Conservation (phyloP, 2,888 invertebrate species). For the Clanis bilineata region DNA sequence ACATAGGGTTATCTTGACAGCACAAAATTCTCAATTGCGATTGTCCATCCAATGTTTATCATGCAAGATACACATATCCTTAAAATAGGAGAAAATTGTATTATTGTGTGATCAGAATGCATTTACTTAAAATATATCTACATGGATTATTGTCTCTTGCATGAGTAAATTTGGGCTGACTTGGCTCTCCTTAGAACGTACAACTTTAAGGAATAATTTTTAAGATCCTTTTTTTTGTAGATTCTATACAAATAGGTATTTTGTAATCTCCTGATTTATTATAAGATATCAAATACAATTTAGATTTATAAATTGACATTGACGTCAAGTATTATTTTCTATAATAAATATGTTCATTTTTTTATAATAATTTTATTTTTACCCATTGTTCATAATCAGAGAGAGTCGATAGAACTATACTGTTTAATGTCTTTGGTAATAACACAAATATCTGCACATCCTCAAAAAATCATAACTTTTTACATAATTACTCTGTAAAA, state of each 20-base stretch:
- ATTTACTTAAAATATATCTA: constrained; percentile 43
- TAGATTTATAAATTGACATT: constrained; percentile 67
- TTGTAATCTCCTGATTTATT: constrained; percentile 77
- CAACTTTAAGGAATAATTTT: constrained; percentile 77
- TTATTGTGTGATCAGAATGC: constrained; percentile 54
- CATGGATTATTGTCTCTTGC: constrained; percentile 40
- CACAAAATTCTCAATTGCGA: constrained; percentile 68
- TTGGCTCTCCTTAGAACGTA: constrained; percentile 76
- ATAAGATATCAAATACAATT: constrained; percentile 61
- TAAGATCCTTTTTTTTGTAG: constrained; percentile 76
- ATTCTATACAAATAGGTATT: constrained; percentile 73
- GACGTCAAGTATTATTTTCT: constrained; percentile 76
- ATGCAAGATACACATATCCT: constrained; percentile 42
- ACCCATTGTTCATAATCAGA: constrained; percentile 30
- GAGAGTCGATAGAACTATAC: not conserved
- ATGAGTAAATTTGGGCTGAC: constrained; percentile 69
- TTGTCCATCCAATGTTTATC: constrained; percentile 67
- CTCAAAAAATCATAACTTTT: too few species aligned
- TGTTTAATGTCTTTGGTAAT: too few species aligned
- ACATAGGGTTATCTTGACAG: constrained; percentile 65
- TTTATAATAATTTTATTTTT: constrained; percentile 54
- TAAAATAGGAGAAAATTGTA: constrained; percentile 32
- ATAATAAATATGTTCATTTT: constrained; percentile 71
- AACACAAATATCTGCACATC: too few species aligned
- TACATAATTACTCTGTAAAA: constrained; percentile 35